Base-by-base conservation (phyloP, 2,888 invertebrate genomes). In the Xylophagus ater region DNA sequence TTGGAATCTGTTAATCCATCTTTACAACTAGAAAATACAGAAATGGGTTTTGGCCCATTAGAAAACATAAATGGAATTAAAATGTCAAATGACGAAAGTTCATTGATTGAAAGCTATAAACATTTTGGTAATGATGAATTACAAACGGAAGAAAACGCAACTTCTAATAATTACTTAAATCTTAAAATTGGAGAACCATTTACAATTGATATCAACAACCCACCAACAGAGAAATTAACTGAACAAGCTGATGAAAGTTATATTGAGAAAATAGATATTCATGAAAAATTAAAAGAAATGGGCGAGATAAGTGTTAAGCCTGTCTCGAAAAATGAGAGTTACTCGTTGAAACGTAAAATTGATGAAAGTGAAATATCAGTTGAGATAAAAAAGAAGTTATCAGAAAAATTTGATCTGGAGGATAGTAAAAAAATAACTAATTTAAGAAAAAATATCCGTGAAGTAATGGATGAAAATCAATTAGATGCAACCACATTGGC, bases 401-500 rank as follows among this genome's bases (percentile, higher is more conserved):
- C 64, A 44, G 48, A 53, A 26, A 57, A 58, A 45, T 48, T 25
- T 15, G 46, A 47, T 23, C 35, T 40, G 9, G 49, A 45, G 19
- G 44, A 48, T 21, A 24, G 46, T 12, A 37, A 55, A 51, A 40
- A 50, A 43, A 40, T 56, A 45, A 26, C 54, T 46, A 83, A 82
- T 60, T 73, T 88, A 56, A 71, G 90, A 26, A 74, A 85, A 45
- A 90, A 90, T 57, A 90, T 90, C 51, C 75, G 93, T 40, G 90
- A 93, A 66, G 92, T 94, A 7, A 82, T 93, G 78, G 85, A 87
- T 56, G 92, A 92, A 55, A 86, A 85, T 45, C 87, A 93, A 57
- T 66, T 96, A 46, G 94, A 94, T 58, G 87, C 87, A 45, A 85
- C 88, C 10, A 96, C 94, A 3, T 65, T 92, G 37, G 82, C 83